These are phyloP conservation scores for Phyllopteryx taeniolatus DNA, from an alignment of 2,113 vertebrate genomes.

Conservation along the genomic window DNA sequence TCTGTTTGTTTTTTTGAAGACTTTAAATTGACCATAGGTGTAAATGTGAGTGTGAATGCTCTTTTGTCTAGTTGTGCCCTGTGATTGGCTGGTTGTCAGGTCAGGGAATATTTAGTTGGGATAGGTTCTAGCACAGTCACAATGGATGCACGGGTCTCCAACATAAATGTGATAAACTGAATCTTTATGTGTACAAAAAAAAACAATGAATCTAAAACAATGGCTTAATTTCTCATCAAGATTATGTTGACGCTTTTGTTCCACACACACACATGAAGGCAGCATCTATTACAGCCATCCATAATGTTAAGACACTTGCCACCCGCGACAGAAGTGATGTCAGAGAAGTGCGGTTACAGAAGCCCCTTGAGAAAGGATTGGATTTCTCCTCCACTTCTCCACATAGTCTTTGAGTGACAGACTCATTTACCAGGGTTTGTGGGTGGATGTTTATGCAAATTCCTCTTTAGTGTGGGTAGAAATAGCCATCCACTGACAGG, in stretches of 20 bases:
- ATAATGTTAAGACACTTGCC: conserved; percentile 38
- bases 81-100: neutral
- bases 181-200: neutral
- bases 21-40: neutral
- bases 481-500: conserved; percentile 67
- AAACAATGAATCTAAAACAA: neutral
- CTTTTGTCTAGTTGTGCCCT: neutral
- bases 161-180: neutral
- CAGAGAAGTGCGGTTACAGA: conserved; percentile 36
- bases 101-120: neutral
- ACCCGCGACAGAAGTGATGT: conserved; percentile 37
- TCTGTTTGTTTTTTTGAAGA: neutral
- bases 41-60: neutral
- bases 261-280: conserved; percentile 20
- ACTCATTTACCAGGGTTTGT: conserved; percentile 73
- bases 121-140: neutral
- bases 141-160: neutral
- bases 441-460: conserved; percentile 75
- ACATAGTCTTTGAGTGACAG: conserved; percentile 70
- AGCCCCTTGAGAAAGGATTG: conserved; percentile 46
- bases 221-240: neutral
- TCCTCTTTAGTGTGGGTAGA: conserved; percentile 61
- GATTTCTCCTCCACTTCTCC: conserved; percentile 58
- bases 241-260: neutral
- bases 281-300: conserved; percentile 45